phyloP scores from a whole-genome alignment of 2,113 vertebrate species.

The Grus americana region DNA sequence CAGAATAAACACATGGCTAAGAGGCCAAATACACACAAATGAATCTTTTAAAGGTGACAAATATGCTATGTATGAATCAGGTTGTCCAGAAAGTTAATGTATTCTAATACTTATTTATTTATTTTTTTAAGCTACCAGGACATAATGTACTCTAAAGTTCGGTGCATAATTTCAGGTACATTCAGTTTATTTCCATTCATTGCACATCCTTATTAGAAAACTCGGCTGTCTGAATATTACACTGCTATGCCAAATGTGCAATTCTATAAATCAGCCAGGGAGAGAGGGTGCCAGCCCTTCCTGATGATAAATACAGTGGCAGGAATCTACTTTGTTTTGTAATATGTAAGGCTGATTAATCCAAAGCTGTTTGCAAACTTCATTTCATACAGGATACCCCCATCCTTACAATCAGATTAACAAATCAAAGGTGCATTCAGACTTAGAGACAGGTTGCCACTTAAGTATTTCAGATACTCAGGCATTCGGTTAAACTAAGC shows the following conservation, averaged over 20 bases:
- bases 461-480: conserved; percentile 59
- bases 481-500: conserved; percentile 60
- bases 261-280: conserved; percentile 45
- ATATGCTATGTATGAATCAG: neutral
- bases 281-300: conserved; percentile 28
- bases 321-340: conserved; percentile 58
- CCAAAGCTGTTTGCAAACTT: conserved; percentile 65
- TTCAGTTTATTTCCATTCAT: conserved; percentile 40
- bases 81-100: conserved; percentile 5
- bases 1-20: neutral
- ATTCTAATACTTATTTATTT: neutral
- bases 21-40: neutral
- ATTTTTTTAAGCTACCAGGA: neutral
- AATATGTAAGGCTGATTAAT: conserved; percentile 56
- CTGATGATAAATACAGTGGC: conserved; percentile 36
- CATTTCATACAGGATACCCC: conserved; percentile 35
- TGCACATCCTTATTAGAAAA: conserved; percentile 43
- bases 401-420: conserved; percentile 58
- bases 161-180: conserved; percentile 23
- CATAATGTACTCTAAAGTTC: neutral
- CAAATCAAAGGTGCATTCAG: conserved; percentile 63
- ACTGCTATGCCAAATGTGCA: conserved; percentile 28
- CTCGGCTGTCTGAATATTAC: conserved; percentile 22
- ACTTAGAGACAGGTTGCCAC: conserved; percentile 53
- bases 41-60: neutral